Evolutionary conservation across 2,888 invertebrate species (phyloP), one percentile per base, ranked within the genome.

Genomic region (Nemoura dubitans): DNA sequence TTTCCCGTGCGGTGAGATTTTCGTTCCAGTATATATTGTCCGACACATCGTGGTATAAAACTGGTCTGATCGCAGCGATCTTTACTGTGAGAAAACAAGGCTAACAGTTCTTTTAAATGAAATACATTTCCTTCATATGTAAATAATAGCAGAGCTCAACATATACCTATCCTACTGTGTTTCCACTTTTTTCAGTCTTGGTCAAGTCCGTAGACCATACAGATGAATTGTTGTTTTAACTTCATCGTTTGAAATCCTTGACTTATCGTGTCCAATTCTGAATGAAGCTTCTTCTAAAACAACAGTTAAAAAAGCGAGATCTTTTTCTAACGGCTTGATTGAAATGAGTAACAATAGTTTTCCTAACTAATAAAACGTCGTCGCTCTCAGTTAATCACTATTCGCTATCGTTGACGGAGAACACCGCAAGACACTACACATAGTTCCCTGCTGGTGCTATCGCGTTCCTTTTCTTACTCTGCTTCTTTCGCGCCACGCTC

Each of bases 51-150:
- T 59, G 59, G 59, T 14, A 59, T 21, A 14, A 59, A 59, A 59
- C 59, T 7, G 59, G 59, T 59, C 59, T 59, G 59, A 59, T 59
- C 59, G 59, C 59, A 10, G 0, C 78, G 28, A 26, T 78, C 78
- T 27, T 6, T 78, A 27, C 78, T 78, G 78, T 78, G 78, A 78
- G 78, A 78, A 78, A 78, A 78, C 78, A 10, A 59, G 59, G 14
- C 59, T 59, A 59, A 59, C 78, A 78, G 26, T 78, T 21, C 78
- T 78, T 78, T 78, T 28, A 26, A 59, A 59, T 59, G 59, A 78
- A 28, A 21, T 78, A 78, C 78, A 78, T 78, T 78, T 78, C 78
- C 78, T 78, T 28, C 78, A 78, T 78, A 78, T 78, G 78, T 78
- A 78, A 78, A 78, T 78, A 78, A 26, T 7, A 78, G 5, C n/a